phyloP scores from a whole-genome alignment of 2,888 invertebrate species.

The Argynnis bischoffii region DNA sequence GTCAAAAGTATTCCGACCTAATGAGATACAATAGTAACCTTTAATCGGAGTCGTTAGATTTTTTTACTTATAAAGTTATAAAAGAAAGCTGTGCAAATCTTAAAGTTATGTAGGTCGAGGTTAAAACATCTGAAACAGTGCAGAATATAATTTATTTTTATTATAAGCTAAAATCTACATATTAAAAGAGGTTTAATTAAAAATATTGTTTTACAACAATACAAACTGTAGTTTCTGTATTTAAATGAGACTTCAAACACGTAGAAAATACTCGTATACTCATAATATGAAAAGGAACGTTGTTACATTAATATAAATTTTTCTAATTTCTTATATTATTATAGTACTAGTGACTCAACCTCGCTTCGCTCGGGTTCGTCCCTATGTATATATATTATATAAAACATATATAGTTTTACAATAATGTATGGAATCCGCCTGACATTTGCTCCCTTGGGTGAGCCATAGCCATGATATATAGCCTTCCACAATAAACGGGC shows the following conservation, averaged over 20 bases:
- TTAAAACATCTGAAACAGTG: conserved; percentile 1
- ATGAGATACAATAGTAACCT: neutral
- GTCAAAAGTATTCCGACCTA: too few species aligned
- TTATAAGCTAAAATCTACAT: conserved; percentile 5
- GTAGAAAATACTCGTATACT: neutral
- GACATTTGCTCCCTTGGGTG: too few species aligned
- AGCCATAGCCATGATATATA: too few species aligned
- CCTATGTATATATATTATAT: too few species aligned
- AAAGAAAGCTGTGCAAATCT: conserved; percentile 1
- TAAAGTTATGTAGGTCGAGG: conserved; percentile 14
- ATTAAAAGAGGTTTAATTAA: conserved; percentile 17
- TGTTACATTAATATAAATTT: too few species aligned
- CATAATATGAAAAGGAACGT: neutral
- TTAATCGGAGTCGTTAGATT: conserved; percentile 1
- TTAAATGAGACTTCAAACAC: conserved; percentile 8
- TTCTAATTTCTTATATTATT: too few species aligned
- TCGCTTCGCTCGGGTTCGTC: too few species aligned
- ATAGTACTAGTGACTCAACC: too few species aligned
- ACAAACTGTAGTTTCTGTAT: neutral
- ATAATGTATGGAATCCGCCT: too few species aligned
- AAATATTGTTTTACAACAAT: conserved; percentile 21
- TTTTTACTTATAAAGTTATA: conserved; percentile 8
- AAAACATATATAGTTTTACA: too few species aligned
- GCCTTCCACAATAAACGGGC: too few species aligned
- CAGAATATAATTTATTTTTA: conserved; percentile 11